phyloP scores from a whole-genome alignment of 2,113 vertebrate genomes.

The Aldabrachelys gigantea region DNA sequence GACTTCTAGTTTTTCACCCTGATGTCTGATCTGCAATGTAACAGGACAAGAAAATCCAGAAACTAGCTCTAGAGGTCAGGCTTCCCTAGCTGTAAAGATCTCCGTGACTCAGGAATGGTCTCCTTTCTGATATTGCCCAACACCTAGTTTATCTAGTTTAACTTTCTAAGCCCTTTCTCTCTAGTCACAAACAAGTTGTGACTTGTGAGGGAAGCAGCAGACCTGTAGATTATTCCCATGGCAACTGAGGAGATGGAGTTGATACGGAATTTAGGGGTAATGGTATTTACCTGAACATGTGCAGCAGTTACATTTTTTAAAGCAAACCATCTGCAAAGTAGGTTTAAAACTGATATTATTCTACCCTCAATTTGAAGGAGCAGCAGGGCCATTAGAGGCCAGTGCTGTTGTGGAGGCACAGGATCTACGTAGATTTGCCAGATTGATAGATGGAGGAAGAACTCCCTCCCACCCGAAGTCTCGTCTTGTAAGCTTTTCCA shows the following conservation, averaged over 20 bases:
- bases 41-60: not conserved
- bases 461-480: no score
- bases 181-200: rapidly evolving
- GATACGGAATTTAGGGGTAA: not conserved
- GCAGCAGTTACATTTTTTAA: not conserved
- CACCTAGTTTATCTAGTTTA: rapidly evolving
- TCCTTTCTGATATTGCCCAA: rapidly evolving
- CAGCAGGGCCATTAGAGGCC: not conserved
- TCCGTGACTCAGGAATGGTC: rapidly evolving
- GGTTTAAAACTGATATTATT: not conserved
- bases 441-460: no score
- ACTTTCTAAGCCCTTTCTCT: not conserved
- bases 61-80: slow-evolving; percentile 73
- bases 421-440: not conserved
- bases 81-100: slow-evolving; percentile 14
- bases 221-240: not conserved
- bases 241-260: not conserved
- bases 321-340: not conserved
- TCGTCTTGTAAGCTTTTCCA: not conserved
- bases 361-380: not conserved
- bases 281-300: not conserved
- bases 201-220: not conserved
- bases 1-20: not conserved
- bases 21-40: not conserved
- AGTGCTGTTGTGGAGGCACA: not conserved